phyloP scores from a whole-genome alignment of 2,113 vertebrate genomes.

The Myanophis thanlyinensis region DNA sequence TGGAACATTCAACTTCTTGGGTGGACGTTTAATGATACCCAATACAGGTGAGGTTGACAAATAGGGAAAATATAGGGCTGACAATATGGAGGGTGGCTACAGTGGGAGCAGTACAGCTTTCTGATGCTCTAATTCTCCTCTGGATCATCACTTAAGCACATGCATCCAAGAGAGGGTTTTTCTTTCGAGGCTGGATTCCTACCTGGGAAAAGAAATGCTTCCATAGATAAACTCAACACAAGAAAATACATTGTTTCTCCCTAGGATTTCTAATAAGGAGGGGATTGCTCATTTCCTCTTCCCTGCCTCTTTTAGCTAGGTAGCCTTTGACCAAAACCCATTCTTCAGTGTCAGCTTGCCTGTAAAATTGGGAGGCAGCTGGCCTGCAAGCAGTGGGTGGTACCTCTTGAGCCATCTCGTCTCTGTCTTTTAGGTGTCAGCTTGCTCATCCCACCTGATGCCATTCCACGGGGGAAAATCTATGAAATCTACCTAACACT shows the following conservation, averaged over 20 bases:
- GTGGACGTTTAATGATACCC: constrained; percentile 92
- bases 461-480: constrained; percentile 98
- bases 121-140: neutral
- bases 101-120: neutral
- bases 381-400: neutral
- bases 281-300: neutral
- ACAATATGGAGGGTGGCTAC: neutral
- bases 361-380: neutral
- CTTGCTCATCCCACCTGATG: constrained; percentile 96
- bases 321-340: neutral
- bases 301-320: neutral
- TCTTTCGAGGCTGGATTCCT: neutral
- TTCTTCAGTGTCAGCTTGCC: neutral
- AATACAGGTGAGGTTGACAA: constrained; percentile 80
- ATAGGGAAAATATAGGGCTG: rapidly evolving
- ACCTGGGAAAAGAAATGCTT: neutral
- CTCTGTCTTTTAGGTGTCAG: constrained; percentile 84
- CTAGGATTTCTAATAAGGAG: neutral
- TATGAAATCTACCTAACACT: constrained; percentile 98
- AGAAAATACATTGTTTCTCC: neutral
- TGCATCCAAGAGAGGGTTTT: neutral
- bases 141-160: neutral
- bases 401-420: neutral
- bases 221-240: neutral
- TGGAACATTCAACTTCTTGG: constrained; percentile 97